phyloP scores from a whole-genome alignment of 2,888 invertebrate species.

The Plusia festucae region DNA sequence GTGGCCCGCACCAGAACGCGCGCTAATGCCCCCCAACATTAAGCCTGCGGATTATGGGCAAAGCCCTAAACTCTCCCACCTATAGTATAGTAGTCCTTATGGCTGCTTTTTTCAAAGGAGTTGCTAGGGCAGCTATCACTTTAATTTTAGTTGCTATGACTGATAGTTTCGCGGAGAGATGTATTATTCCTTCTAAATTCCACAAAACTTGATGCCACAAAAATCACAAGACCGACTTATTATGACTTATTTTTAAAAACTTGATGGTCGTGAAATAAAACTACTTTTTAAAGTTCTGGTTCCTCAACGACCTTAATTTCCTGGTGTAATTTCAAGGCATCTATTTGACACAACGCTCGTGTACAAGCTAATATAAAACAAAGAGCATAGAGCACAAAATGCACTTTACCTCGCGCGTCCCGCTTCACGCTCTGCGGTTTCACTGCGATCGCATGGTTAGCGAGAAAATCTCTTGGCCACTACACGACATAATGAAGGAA shows the following conservation, averaged over 20 bases:
- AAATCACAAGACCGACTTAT: neutral
- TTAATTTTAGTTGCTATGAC: too few species aligned
- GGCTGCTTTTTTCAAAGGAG: slow-evolving; percentile 17
- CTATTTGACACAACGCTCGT: slow-evolving; percentile 36
- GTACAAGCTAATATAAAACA: slow-evolving; percentile 52
- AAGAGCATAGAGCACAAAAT: slow-evolving; percentile 58
- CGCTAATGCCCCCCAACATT: slow-evolving; percentile 73
- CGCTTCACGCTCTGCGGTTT: slow-evolving; percentile 55
- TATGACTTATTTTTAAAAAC: neutral
- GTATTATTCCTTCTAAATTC: too few species aligned
- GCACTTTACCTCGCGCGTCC: slow-evolving; percentile 52
- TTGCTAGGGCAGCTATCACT: too few species aligned
- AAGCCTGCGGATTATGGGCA: slow-evolving; percentile 73
- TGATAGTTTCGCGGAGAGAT: too few species aligned
- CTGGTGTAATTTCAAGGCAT: neutral
- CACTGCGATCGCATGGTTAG: slow-evolving; percentile 31
- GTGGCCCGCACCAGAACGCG: slow-evolving; percentile 62
- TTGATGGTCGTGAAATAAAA: too few species aligned
- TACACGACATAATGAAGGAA: slow-evolving; percentile 33
- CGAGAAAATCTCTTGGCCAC: slow-evolving; percentile 52
- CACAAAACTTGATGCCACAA: too few species aligned
- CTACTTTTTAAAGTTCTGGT: too few species aligned
- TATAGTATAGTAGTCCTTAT: slow-evolving; percentile 33
- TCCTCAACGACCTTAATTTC: neutral
- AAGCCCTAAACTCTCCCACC: slow-evolving; percentile 66